A percentile compares a stretch with the other conserved stretches of the same genome.
Evolutionary conservation across 1,140 invertebrate genomes (phyloP).

Genomic region (Trachymyrmex cornetzi): DNA sequence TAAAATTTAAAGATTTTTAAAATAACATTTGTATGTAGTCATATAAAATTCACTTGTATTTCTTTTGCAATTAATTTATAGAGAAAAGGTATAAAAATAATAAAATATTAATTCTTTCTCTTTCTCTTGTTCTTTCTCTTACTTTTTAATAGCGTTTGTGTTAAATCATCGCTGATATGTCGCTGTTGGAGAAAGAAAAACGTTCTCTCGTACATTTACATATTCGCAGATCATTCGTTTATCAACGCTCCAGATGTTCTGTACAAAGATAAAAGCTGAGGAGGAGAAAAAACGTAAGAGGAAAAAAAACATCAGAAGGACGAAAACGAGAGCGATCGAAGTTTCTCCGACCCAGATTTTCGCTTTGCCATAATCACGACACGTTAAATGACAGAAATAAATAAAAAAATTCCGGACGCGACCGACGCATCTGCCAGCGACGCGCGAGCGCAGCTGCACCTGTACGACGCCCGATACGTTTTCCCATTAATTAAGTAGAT

Average conservation of each 20-base stretch:
- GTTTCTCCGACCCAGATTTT: constrained; percentile 68
- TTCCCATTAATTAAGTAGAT: constrained; percentile 66
- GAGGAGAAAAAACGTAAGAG: not conserved
- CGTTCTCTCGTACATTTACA: constrained; percentile 15
- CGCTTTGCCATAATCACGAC: constrained; percentile 53
- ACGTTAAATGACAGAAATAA: constrained; percentile 57
- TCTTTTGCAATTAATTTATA: constrained; percentile 4
- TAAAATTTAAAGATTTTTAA: not conserved
- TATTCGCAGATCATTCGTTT: constrained; percentile 37
- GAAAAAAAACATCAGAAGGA: constrained; percentile 18
- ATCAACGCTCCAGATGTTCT: constrained; percentile 39
- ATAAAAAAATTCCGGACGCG: constrained; percentile 53
- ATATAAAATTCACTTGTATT: not conserved
- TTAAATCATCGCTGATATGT: constrained; percentile 29
- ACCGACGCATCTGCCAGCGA: constrained; percentile 47
- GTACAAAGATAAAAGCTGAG: constrained; percentile 34
- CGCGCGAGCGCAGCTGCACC: constrained; percentile 39
- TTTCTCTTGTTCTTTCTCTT: not conserved
- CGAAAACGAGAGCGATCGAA: constrained; percentile 50
- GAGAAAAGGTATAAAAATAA: not conserved
- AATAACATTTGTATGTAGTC: not conserved
- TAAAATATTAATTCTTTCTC: not conserved
- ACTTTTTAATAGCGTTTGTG: not conserved
- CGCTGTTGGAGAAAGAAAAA: not conserved
- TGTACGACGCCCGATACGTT: constrained; percentile 43